Evolutionary conservation across 2,888 invertebrate species (phyloP), one percentile per base, ranked within the genome.

Genomic region (Catocala nupta): DNA sequence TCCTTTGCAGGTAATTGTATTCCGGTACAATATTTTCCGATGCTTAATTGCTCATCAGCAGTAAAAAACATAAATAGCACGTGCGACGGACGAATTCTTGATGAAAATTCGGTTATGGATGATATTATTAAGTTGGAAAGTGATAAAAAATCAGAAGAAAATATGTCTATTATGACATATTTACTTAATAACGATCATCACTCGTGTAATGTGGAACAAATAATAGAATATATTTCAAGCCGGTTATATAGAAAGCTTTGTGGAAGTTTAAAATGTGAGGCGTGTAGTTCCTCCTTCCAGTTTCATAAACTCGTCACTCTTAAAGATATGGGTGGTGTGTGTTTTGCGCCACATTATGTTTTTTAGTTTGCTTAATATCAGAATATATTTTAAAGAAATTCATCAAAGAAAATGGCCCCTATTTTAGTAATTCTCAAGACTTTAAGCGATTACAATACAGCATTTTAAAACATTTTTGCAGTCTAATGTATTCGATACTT

Each of bases 171-270:
- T 52, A 39, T 52, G 42, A 52, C 42, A 12, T 1, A 52, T 13
- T 34, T 25, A 10, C 48, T 11, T 25, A 56, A 45, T 8, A 33
- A 5, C 11, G 47, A 47, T 55, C 34, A 50, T 50, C 12, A 50
- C n/a, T 50, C n/a, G n/a, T 36, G 50, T 25, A 10, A 50, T 12
- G 25, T 39, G 34, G 49, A 70, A 9, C 64, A 65, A 53, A 71
- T 71, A 16, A 13, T 73, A 25, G 73, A 71, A 36, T 73, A 73
- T 53, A 65, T 73, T 57, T 68, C 71, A 44, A 71, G 69, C 8
- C 68, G 63, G 62, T 56, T 73, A 42, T 57, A 60, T n/a, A 60
- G 56, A 45, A 66, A 64, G 59, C 55, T 73, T 5, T 42, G 47
- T 48, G 42, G 43, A 39, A 25, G 10, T 36, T 13, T 71, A 1